Evolutionary conservation across 1,140 invertebrate species (phyloP), one percentile per base, ranked within the genome.

Genomic region (Papilio aristodemus): DNA sequence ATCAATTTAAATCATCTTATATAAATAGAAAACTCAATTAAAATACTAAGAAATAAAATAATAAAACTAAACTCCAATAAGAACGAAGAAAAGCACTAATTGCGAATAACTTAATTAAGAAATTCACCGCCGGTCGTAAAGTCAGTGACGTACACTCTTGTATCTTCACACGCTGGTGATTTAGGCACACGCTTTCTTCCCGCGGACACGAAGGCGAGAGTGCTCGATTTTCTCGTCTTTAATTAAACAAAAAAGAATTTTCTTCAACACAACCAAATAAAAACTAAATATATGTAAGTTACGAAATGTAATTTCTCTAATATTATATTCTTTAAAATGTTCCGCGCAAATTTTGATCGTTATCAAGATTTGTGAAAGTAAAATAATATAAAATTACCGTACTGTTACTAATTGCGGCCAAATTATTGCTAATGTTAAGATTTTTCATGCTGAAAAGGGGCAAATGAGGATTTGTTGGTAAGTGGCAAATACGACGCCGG

Each of bases 111-210:
- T 64, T 64, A 64, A 66, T 66, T 50, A 66, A 66, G 63, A 46
- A 66, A 66, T 66, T 50, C 63, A 43, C 63, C 1, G n/a, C 4
- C 13, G 22, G 5, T 66, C 27, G 27, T 46, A 64, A 64, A 64
- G 39, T 64, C 25, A 36, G 43, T 50, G 43, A 66, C 63, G 63
- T 66, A 66, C 32, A 11, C 13, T 46, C 38, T 7, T 66, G 63
- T 46, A 66, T 66, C 63, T 50, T 84, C 83, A 85, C 85, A 87
- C 78, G 77, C 85, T 81, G 83, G 83, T 87, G 83, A 84, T 87
- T 87, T 81, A 75, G 75, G 74, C 77, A 70, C 80, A 87, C 81
- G 81, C 84, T 86, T 86, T 86, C 83, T 85, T 77, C 75, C 67
- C 72, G 69, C 71, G 64, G 62, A 25, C 27, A 22, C 11, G 63